Evolutionary conservation across 2,888 invertebrate genomes (phyloP), one percentile per base, ranked within the genome.

Genomic region (Sinodicranocentrus sp.): DNA sequence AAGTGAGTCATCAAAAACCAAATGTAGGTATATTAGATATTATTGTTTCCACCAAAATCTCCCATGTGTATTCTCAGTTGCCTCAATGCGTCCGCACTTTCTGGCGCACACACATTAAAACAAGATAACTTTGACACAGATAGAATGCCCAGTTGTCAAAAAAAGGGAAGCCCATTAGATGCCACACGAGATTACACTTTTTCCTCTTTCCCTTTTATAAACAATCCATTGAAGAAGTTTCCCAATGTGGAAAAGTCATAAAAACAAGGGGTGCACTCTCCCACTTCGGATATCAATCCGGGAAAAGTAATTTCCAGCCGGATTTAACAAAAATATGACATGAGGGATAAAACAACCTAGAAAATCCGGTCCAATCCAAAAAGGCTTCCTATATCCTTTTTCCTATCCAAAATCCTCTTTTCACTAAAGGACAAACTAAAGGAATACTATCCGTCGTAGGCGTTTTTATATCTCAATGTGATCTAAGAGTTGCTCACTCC

Each of bases 111-210:
- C 61, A 59, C 28, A 61, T 19, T 33, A 6, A 33, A n/a, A 61
- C 70, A 70, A 67, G 25, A 57, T 76, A 43, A 48, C 26, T 39
- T 39, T 67, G 76, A 76, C 76, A 76, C 67, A 67, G 54, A 76
- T 63, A 67, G 23, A 23, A 21, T 19, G 33, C 19, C 21, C 63
- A 44, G 19, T 21, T 57, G 57, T 39, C 25, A 2, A 70, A 48
- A 59, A 26, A 67, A 33, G 63, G 61, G 28, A 61, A 61, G 23
- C 57, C 76, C 67, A 76, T 76, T 76, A 76, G 76, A 76, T 76
- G 67, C 76, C 54, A 76, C 76, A 67, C 76, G 76, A 76, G 76
- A 76, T 76, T 57, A 39, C 43, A 65, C 75, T 52, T 39, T 33
- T 63, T 19, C 43, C 23, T 26, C 23, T 33, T 28, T 61, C 33